Percentiles rank a stretch among this genome's conserved stretches.
Evolutionary conservation across 1,140 invertebrate genomes (phyloP).

Genomic region (Sarcophaga bullata): DNA sequence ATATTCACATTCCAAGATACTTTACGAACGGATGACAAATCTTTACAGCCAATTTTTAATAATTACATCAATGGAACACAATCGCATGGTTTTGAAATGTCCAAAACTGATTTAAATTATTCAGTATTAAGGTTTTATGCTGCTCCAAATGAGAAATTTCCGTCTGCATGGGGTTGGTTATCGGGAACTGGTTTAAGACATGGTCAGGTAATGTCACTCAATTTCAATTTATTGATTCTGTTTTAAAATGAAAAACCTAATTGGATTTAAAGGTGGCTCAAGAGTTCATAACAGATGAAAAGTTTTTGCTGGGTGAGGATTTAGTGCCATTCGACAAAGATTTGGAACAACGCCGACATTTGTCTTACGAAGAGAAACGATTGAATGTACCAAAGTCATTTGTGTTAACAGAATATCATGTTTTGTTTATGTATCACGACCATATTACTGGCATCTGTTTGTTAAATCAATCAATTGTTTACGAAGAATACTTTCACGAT

Average conservation of each 20-base stretch:
- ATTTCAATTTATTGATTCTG: neutral
- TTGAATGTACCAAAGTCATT: constrained; percentile 76
- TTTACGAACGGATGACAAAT: constrained; percentile 78
- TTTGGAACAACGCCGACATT: constrained; percentile 51
- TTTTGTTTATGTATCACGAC: constrained; percentile 84
- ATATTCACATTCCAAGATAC: constrained; percentile 88
- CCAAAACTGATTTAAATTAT: constrained; percentile 79
- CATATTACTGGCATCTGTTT: constrained; percentile 86
- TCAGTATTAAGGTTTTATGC: constrained; percentile 85
- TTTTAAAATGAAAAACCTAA: neutral
- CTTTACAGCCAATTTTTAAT: constrained; percentile 78
- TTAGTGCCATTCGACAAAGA: constrained; percentile 51
- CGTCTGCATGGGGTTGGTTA: constrained; percentile 88
- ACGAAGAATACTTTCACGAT: constrained; percentile 86
- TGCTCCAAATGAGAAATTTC: constrained; percentile 72
- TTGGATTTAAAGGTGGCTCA: neutral
- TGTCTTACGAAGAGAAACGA: constrained; percentile 57
- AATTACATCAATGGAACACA: constrained; percentile 74
- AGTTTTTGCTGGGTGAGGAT: constrained; percentile 51
- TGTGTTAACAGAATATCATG: constrained; percentile 91
- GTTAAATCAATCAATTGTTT: constrained; percentile 87
- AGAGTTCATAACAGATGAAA: constrained; percentile 26
- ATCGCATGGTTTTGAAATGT: constrained; percentile 69
- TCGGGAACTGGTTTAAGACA: constrained; percentile 55
- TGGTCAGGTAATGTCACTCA: constrained; percentile 52